Evolutionary conservation across 2,113 vertebrate genomes (phyloP).

Genomic region (Python bivittatus): DNA sequence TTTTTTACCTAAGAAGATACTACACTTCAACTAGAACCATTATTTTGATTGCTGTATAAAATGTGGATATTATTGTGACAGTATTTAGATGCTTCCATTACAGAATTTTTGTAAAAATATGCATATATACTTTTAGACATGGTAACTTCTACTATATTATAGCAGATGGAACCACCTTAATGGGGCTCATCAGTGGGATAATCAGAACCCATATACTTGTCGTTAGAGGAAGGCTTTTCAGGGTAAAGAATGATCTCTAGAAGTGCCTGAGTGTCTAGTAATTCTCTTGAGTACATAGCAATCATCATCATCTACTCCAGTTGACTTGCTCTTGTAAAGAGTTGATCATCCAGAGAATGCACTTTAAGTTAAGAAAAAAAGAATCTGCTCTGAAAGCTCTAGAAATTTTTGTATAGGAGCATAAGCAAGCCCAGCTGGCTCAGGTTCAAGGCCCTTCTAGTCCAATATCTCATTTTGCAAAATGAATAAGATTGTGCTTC

Average conservation of each 20-base stretch:
- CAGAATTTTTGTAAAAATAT: neutral
- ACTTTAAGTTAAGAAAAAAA: neutral
- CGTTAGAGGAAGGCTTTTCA: neutral
- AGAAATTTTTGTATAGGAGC: neutral
- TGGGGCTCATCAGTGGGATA: neutral
- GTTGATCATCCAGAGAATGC: neutral
- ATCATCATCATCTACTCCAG: neutral
- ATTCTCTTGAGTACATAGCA: neutral
- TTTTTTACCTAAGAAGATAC: neutral
- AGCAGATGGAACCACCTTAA: neutral
- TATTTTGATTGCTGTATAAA: neutral
- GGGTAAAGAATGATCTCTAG: neutral
- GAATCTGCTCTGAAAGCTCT: neutral
- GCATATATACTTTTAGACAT: neutral
- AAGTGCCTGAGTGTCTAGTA: neutral
- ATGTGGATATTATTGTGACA: neutral
- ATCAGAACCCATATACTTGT: neutral
- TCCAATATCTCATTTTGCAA: neutral
- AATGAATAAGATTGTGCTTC: neutral
- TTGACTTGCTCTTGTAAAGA: neutral
- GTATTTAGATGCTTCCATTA: neutral
- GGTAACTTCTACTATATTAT: neutral
- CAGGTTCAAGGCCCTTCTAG: neutral
- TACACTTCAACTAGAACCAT: neutral
- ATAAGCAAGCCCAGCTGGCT: neutral